phyloP scores from a whole-genome alignment of 2,113 vertebrate species.

The Calypte anna region DNA sequence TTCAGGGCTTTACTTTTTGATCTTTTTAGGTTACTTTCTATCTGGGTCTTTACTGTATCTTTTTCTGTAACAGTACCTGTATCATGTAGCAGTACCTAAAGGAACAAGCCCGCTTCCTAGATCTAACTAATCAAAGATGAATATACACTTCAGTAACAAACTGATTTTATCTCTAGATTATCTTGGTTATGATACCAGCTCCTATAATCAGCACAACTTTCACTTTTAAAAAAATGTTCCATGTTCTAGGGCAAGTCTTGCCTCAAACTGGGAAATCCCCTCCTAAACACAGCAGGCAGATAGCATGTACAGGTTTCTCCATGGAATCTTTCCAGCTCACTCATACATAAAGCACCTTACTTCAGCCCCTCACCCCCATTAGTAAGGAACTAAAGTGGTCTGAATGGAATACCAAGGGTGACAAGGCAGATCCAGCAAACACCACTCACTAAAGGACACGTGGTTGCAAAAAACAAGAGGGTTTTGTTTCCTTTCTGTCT shows the following conservation, averaged over 20 bases:
- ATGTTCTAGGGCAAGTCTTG: not conserved
- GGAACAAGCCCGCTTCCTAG: fast-evolving
- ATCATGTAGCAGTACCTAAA: not conserved
- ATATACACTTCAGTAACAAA: not conserved
- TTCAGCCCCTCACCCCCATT: not conserved
- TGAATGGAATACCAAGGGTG: not conserved
- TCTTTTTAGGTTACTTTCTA: not conserved
- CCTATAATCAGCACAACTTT: not conserved
- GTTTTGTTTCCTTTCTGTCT: not conserved
- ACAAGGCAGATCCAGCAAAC: not conserved
- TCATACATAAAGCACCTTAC: not conserved
- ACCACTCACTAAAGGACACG: not conserved
- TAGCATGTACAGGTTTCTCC: not conserved
- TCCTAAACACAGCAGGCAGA: not conserved
- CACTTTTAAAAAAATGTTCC: not conserved
- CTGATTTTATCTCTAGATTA: not conserved
- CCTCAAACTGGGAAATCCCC: not conserved
- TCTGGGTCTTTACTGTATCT: not conserved
- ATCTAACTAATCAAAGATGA: not conserved
- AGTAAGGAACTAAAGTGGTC: not conserved
- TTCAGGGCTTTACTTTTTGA: not conserved
- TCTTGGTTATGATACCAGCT: not conserved
- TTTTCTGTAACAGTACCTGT: not conserved
- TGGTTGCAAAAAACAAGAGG: not conserved
- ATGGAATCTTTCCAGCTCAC: not conserved